Evolutionary conservation across 2,113 vertebrate genomes (phyloP).

Genomic region (Choloepus hoffmanni): DNA sequence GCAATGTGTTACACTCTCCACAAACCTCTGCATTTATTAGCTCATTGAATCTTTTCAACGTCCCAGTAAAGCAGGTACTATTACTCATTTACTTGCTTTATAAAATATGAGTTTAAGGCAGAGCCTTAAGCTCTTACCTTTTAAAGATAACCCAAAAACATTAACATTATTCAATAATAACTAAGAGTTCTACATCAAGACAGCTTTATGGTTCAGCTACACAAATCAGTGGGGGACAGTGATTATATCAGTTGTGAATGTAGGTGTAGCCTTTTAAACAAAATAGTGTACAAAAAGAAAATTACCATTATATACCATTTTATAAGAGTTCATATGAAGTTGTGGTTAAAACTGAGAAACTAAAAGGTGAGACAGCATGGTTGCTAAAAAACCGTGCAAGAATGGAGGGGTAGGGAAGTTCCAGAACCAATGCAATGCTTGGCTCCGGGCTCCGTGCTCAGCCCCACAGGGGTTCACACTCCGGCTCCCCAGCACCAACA

Average conservation of each 20-base stretch:
- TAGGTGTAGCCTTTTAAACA: background rate
- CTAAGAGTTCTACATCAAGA: background rate
- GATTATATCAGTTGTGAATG: background rate
- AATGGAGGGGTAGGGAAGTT: background rate
- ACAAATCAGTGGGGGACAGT: background rate
- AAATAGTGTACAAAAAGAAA: background rate
- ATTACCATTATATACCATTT: background rate
- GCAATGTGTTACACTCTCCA: background rate
- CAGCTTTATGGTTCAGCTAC: background rate
- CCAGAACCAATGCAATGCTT: too few relatives aligned
- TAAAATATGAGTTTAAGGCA: too few relatives aligned
- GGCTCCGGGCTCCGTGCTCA: too few relatives aligned
- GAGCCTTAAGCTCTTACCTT: background rate
- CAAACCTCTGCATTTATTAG: background rate
- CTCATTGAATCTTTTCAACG: background rate
- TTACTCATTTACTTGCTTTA: background rate
- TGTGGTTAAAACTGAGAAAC: background rate
- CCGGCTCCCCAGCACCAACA: too few relatives aligned
- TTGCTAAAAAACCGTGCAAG: background rate
- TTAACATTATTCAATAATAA: background rate
- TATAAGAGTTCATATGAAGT: background rate
- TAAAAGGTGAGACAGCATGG: background rate
- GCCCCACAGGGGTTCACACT: too few relatives aligned
- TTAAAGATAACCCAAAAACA: slow-evolving; percentile 11
- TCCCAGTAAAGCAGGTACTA: background rate